These are phyloP conservation scores for Limosa lapponica DNA, from an alignment of 2,797 vertebrate genomes.

Conservation along the genomic window DNA sequence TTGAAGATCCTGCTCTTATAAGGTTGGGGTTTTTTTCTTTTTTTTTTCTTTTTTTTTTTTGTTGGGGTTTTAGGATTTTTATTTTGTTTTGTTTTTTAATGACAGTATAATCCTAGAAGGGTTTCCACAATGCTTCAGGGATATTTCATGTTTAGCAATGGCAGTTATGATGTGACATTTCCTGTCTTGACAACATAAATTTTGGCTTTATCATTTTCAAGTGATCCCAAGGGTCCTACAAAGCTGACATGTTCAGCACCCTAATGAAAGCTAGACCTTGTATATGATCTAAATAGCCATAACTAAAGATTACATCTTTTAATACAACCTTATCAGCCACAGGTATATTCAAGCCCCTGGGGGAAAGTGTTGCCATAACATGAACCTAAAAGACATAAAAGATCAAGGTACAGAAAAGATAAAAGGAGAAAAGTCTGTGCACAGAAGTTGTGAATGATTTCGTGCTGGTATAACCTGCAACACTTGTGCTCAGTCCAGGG, in stretches of 20 bases:
- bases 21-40: rapidly evolving
- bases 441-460: neutral
- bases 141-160: neutral
- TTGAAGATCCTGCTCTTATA: neutral
- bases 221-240: neutral
- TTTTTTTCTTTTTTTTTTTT: neutral
- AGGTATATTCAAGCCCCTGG: neutral
- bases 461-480: neutral
- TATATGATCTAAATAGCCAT: neutral
- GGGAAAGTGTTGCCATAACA: neutral
- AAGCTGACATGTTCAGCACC: neutral
- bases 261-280: neutral
- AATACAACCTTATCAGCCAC: neutral
- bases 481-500: neutral
- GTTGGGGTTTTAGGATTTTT: neutral
- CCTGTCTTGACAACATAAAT: neutral
- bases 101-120: neutral
- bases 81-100: neutral
- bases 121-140: neutral
- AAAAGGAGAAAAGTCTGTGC: neutral
- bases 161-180: neutral
- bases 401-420: neutral
- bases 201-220: neutral
- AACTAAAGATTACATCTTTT: neutral
- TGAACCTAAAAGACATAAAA: neutral